These are phyloP conservation scores for Aulostomus chinensis DNA, from an alignment of 2,797 vertebrate genomes.

Conservation along the genomic window DNA sequence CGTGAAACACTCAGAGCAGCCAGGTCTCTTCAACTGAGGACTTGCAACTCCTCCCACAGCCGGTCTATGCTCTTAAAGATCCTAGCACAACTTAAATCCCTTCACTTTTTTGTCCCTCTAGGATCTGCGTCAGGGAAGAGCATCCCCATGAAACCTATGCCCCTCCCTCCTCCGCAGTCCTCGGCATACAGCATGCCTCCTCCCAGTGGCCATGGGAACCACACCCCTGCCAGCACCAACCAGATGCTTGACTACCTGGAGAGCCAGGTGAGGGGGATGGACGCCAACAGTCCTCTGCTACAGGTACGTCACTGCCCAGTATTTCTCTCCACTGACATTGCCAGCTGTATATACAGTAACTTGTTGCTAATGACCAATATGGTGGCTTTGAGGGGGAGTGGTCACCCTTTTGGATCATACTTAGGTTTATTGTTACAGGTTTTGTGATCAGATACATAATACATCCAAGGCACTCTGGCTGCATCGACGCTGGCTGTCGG, in stretches of 20 bases:
- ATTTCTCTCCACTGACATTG: background rate
- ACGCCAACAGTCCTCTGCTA: conserved; percentile 78
- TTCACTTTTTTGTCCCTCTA: conserved; percentile 53
- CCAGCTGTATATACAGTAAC: background rate
- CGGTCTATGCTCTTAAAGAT: too few species aligned
- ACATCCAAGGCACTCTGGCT: too few species aligned
- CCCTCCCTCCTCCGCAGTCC: conserved; percentile 76
- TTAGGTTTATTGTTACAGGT: too few species aligned
- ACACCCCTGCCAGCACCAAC: conserved; percentile 77
- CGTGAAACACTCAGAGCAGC: too few species aligned
- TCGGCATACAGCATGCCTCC: conserved; percentile 54
- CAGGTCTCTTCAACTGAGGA: too few species aligned
- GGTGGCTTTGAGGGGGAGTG: too few species aligned
- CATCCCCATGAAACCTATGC: conserved; percentile 79
- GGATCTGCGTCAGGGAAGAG: conserved; percentile 84
- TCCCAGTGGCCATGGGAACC: conserved; percentile 72
- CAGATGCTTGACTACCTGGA: conserved; percentile 81
- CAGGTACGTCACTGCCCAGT: conserved; percentile 48
- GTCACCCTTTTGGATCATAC: too few species aligned
- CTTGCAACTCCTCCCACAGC: too few species aligned
- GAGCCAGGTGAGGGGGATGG: conserved; percentile 88
- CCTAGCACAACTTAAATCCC: too few species aligned
- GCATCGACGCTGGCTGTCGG: too few species aligned
- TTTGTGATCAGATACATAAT: too few species aligned
- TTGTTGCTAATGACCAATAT: background rate